Base-by-base conservation (phyloP, 2,797 vertebrate genomes). In the Microhierax caerulescens region DNA sequence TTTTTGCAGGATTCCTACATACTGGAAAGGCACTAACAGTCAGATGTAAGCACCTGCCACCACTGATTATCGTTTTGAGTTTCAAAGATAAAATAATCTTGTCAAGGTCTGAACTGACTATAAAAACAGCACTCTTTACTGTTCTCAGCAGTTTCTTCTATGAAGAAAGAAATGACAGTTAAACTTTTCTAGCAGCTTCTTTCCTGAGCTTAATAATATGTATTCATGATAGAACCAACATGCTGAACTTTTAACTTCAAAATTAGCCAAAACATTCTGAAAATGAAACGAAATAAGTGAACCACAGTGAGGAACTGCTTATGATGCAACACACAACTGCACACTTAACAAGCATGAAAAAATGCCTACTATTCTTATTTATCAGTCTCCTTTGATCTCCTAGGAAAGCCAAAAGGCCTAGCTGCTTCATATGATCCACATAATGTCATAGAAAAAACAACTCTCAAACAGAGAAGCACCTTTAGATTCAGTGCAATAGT, bases 381-480 rank as follows among this genome's bases (percentile, higher is more conserved):
- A 53, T 16, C 60, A 27, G 15, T 12, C 74, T 81, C 41, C 57
- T 68, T 51, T 23, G 7, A 50, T 67, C 28, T 45, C 36, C 34
- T 30, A 54, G 59, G 25, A 82, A 50, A 65, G 51, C 9, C 59
- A 70, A 3, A 56, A 63, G 13, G 54, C 70, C 30, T 45, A 4
- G 18, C 48, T 45, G 54, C 34, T 68, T 41, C 51, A 4, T 0
- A 15, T 4, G 5, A 60, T 14, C 28, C 56, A 80, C 30, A 12
- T 10, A 74, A 8, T n/a, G 23, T 4, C 43, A 72, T 0, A 32
- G 1, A 11, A 48, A 43, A 68, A 1, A 39, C 11, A 32, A 13
- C 11, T 43, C 64, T 18, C 47, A n/a, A 15, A 15, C 72, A 53
- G 1, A 34, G 20, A 85, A 21, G 27, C 48, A 70, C n/a, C 13